A percentile compares a stretch with the other conserved stretches of the same genome.
These are phyloP conservation scores for Acanthisitta chloris DNA, from an alignment of 2,113 vertebrate genomes.

Conservation along the genomic window DNA sequence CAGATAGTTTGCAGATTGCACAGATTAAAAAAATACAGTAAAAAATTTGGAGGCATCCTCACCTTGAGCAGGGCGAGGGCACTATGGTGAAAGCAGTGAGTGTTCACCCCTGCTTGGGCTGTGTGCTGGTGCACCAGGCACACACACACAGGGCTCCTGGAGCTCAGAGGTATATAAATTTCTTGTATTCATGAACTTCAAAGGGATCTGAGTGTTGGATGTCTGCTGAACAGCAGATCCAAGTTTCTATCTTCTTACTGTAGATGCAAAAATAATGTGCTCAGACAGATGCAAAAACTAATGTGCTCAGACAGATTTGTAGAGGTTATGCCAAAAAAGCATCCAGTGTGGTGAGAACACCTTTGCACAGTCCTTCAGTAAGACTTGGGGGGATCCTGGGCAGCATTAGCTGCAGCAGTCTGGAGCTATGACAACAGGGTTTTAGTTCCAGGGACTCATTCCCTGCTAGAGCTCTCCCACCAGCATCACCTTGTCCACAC, in stretches of 20 bases:
- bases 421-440: not conserved
- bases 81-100: not conserved
- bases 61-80: not conserved
- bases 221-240: not conserved
- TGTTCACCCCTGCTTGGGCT: not conserved
- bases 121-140: not conserved
- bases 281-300: not conserved
- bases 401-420: rapidly evolving
- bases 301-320: not conserved
- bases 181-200: not conserved
- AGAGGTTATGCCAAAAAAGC: not conserved
- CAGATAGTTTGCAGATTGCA: not conserved
- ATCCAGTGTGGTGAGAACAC: not conserved
- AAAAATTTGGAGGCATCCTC: not conserved
- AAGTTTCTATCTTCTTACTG: not conserved
- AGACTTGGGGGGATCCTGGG: not conserved
- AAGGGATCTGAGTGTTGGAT: not conserved
- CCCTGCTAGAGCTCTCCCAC: not conserved
- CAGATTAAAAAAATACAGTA: not conserved
- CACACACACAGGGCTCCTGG: not conserved
- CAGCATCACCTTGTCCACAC: not conserved
- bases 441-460: not conserved
- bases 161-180: not conserved
- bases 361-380: rapidly evolving
- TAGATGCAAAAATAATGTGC: not conserved